Evolutionary conservation across 1,140 invertebrate genomes (phyloP), one percentile per base, ranked within the genome.

Genomic region (Saccostrea echinata): DNA sequence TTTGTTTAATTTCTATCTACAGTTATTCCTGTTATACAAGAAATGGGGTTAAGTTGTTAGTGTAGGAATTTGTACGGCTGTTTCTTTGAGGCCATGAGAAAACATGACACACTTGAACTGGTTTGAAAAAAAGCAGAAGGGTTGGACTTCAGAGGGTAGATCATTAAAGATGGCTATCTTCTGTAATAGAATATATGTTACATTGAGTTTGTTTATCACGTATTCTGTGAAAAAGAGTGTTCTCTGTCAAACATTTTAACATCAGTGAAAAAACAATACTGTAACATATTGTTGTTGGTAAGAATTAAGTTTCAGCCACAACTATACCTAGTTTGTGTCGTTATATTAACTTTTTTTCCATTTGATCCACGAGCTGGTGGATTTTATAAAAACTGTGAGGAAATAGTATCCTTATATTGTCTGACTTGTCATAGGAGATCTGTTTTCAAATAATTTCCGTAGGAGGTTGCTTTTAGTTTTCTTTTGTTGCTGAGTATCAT

Each of bases 401-500:
- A 76, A 76, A 76, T 76, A 30, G 68, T 30, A 76, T 76, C 68
- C 43, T 30, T 18, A 1, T 27, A 12, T 16, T 76, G 68, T 76
- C 68, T 76, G 68, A 76, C 68, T 76, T 30, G 68, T 76, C 68
- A 76, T 27, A 13, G 68, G 30, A 76, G 24, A 76, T 76, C 68
- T 13, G 68, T 76, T 76, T 76, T 76, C 68, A 76, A 76, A 76
- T 76, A 76, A 76, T 76, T 76, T 33, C 68, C 30, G 68, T 76
- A 76, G 27, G 68, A 76, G 68, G 27, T 76, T 76, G 68, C 68
- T 76, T 76, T 76, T 76, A 76, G 68, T 76, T 76, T 76, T 27
- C 68, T 76, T 76, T 76, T 76, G 68, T 76, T 76, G 30, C 12
- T 13, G 27, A 76, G 68, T 76, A 76, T 76, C 68, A 30, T 76